Evolutionary conservation across 2,797 vertebrate genomes (phyloP).

Genomic region (Argya squamiceps): DNA sequence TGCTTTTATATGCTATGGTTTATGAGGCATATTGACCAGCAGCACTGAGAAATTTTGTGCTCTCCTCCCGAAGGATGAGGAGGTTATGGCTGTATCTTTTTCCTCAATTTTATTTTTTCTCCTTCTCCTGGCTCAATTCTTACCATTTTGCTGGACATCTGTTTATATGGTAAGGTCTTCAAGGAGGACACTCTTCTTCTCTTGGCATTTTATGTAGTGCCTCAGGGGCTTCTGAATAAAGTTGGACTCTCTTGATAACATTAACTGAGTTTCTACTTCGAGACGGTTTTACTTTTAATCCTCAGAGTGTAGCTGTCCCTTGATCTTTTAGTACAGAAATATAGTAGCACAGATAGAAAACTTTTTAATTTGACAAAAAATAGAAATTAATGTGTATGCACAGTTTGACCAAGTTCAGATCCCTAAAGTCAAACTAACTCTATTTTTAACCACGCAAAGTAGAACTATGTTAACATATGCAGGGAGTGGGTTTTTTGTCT

Average conservation of each 20-base stretch:
- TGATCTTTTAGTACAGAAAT: not conserved
- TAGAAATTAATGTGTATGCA: not conserved
- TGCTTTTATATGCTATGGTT: not conserved
- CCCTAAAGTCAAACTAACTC: not conserved
- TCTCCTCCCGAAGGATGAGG: not conserved
- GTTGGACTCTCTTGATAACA: not conserved
- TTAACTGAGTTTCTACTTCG: not conserved
- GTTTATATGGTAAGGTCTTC: not conserved
- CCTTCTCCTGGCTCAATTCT: not conserved
- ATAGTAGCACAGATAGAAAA: not conserved
- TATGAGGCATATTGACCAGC: not conserved
- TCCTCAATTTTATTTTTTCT: rapidly evolving
- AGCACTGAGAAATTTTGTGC: not conserved
- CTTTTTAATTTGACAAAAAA: not conserved
- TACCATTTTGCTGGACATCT: not conserved
- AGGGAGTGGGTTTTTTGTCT: not conserved
- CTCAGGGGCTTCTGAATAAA: not conserved
- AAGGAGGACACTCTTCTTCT: not conserved
- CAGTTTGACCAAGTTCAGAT: not conserved
- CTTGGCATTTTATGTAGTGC: not conserved
- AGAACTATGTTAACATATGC: not conserved
- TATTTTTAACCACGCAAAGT: constrained; percentile 7
- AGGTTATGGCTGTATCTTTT: not conserved
- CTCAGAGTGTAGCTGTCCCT: not conserved
- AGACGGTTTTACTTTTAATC: not conserved